Evolutionary conservation across 2,888 invertebrate genomes (phyloP), one percentile per base, ranked within the genome.

Genomic region (Nymphalis c-album): DNA sequence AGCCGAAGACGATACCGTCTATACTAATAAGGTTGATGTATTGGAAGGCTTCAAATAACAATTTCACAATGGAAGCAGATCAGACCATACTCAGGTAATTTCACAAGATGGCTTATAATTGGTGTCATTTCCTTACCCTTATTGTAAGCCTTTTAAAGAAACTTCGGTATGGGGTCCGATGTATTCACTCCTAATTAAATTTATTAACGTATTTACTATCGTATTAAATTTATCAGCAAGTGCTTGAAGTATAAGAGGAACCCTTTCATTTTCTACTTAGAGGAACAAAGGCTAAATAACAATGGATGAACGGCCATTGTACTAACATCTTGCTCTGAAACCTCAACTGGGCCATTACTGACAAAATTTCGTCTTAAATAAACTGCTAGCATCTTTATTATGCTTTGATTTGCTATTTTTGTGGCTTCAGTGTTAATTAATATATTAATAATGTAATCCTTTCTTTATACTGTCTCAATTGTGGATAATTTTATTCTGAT

Each of bases 211-310:
- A 51, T 51, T 51, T 10, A 1, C 13, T 35, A 46, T 16, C 18
- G 18, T 58, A 60, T 64, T 60, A 64, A 60, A 46, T 51, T 64
- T 64, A 64, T 60, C 59, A 64, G 18, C 46, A 63, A 35, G 57
- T 64, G 45, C 51, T 60, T 60, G 51, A 60, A 60, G n/a, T 35
- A 35, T 58, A 26, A 51, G 58, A 40, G 40, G 51, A 64, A 53
- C 60, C 64, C 64, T 67, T 70, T 67, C 69, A 67, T 69, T 69
- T 63, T 46, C 69, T 71, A 70, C 73, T 69, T 65, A 63, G 51
- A 65, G 67, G 70, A 73, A 74, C 73, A 74, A 74, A 68, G 69
- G 59, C 60, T 63, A 58, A 55, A 65, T 71, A 72, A 74, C 72
- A 74, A 74, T 72, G 62, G 72, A 51, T 62, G 62, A 67, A 58